Conservation (phyloP, 1,140 invertebrate species). For the Plectus sambesii region DNA sequence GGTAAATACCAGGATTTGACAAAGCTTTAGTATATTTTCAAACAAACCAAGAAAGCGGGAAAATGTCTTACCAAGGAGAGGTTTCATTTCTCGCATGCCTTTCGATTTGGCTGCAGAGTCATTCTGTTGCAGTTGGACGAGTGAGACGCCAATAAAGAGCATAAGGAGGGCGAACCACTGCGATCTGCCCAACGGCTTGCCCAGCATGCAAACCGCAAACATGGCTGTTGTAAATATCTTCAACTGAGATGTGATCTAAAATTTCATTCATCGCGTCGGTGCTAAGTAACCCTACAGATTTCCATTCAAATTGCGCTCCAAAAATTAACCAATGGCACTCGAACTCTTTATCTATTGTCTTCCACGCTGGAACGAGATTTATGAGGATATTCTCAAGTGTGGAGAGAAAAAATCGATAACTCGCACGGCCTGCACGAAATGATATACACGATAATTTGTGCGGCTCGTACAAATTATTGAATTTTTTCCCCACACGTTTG, state of each 20-base stretch:
- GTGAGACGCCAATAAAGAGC: constrained; percentile 71
- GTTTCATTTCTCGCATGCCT: constrained; percentile 17
- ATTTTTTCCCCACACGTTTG: too few relatives aligned
- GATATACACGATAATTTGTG: too few relatives aligned
- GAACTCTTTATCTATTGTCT: too few relatives aligned
- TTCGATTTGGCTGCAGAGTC: constrained; percentile 13
- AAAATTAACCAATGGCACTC: constrained; percentile 7
- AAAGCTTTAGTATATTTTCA: too few relatives aligned
- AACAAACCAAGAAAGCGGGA: too few relatives aligned
- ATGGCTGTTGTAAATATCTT: constrained; percentile 97
- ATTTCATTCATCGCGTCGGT: constrained; percentile 27
- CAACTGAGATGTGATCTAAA: constrained; percentile 84
- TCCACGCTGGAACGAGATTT: too few relatives aligned
- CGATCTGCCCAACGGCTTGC: constrained; percentile 59
- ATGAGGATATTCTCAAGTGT: too few relatives aligned
- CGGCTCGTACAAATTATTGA: too few relatives aligned
- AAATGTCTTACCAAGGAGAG: constrained; percentile 17
- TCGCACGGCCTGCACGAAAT: too few relatives aligned
- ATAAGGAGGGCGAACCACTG: constrained; percentile 79
- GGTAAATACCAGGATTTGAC: too few relatives aligned
- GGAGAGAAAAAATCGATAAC: too few relatives aligned
- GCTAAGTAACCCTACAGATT: constrained; percentile 8
- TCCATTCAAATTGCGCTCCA: constrained; percentile 8
- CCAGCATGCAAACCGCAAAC: constrained; percentile 80
- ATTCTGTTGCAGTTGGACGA: constrained; percentile 46